Evolutionary conservation across 53 echinoderm and acorn worm genomes (phyloP).

Genomic region (Holothuria leucospilota): DNA sequence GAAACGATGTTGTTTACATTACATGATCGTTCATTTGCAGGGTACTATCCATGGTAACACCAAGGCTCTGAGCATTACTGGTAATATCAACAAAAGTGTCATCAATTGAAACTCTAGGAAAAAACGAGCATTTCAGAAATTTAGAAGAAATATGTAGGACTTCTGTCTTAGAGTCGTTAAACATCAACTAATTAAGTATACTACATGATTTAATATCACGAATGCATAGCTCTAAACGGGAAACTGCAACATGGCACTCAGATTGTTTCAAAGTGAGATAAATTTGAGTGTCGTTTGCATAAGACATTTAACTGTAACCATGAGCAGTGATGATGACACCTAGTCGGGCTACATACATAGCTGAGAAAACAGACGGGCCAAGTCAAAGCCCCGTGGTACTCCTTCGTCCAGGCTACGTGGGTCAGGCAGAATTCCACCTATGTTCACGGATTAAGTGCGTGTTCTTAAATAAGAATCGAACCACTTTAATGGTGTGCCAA

Average conservation of each 20-base stretch:
- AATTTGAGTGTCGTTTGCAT: constrained; percentile 25
- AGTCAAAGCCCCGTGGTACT: background rate
- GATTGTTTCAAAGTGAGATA: background rate
- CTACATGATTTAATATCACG: constrained; percentile 7
- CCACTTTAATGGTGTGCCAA: no score
- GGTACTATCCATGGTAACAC: background rate
- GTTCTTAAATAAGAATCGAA: no score
- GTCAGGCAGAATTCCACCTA: no score
- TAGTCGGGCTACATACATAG: constrained; percentile 43
- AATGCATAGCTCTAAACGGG: constrained; percentile 10
- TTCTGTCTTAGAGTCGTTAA: no score
- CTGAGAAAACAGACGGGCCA: constrained; percentile 12
- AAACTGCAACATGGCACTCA: background rate
- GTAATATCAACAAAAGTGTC: constrained; percentile 8
- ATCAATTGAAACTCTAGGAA: background rate
- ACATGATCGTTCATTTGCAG: background rate
- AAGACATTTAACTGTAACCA: constrained; percentile 2
- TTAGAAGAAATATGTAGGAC: no score
- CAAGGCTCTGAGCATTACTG: background rate
- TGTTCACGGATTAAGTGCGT: no score
- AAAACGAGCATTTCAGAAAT: background rate
- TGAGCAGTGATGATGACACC: constrained; percentile 22
- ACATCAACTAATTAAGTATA: background rate
- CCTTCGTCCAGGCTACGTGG: no score
- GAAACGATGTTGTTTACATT: no score